phyloP scores from a whole-genome alignment of 35 echinoderm and acorn worm genomes.

The Ophioderma brevispina region DNA sequence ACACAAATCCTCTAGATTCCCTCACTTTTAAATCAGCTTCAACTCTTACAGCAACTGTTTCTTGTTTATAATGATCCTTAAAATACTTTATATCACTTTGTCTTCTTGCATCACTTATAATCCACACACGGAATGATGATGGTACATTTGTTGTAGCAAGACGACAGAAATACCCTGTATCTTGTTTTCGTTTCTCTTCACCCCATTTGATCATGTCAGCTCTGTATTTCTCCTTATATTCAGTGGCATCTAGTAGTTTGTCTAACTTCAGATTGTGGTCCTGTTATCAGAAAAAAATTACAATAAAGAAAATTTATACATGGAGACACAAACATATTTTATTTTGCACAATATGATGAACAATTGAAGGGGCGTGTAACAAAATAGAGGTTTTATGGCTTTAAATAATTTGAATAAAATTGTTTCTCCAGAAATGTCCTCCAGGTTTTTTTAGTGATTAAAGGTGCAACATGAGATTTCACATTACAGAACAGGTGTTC shows the following conservation, averaged over 20 bases:
- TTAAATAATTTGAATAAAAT: no score
- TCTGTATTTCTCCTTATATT: slow-evolving; percentile 92
- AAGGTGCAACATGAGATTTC: no score
- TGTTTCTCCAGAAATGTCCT: no score
- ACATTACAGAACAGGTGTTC: no score
- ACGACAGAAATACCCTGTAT: slow-evolving; percentile 78
- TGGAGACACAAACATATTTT: no score
- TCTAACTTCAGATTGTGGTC: slow-evolving; percentile 73
- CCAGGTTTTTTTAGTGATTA: no score
- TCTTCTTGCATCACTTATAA: slow-evolving; percentile 92
- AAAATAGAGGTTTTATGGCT: no score
- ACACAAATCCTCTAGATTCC: slow-evolving; percentile 67
- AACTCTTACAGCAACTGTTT: slow-evolving; percentile 73
- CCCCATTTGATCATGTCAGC: slow-evolving; percentile 92
- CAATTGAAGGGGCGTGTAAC: no score
- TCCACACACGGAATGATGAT: slow-evolving; percentile 59
- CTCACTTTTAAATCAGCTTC: slow-evolving; percentile 64
- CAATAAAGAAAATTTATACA: no score
- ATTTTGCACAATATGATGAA: no score
- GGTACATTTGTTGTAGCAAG: slow-evolving; percentile 60
- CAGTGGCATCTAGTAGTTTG: slow-evolving; percentile 68
- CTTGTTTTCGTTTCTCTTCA: slow-evolving; percentile 65
- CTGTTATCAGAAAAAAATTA: slow-evolving; percentile 11
- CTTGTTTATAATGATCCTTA: slow-evolving; percentile 29
- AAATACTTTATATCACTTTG: slow-evolving; percentile 82